Evolutionary conservation across 2,888 invertebrate species (phyloP).

Genomic region (Epinotia brunnichana): DNA sequence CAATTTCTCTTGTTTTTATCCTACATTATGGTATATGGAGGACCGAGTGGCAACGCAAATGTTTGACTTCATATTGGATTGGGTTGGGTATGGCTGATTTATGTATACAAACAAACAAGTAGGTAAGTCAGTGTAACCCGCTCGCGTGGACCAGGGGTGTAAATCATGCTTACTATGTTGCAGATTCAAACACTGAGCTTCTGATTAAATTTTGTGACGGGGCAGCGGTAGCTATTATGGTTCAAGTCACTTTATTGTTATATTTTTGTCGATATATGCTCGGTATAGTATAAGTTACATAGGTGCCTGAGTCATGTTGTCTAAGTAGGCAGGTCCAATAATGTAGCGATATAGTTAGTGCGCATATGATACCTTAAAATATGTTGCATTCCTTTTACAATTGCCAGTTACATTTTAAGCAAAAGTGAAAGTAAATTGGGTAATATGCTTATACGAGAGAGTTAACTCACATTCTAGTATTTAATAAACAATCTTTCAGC

Average conservation of each 20-base stretch:
- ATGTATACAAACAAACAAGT: conserved; percentile 42
- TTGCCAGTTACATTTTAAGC: not conserved
- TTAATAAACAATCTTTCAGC: not conserved
- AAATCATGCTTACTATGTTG: conserved; percentile 34
- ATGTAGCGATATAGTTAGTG: not conserved
- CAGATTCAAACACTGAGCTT: conserved; percentile 11
- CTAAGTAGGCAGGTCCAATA: not conserved
- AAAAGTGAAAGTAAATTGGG: not conserved
- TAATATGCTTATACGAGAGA: not conserved
- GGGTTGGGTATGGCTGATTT: conserved; percentile 57
- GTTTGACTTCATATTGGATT: conserved; percentile 75
- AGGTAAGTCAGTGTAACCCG: conserved; percentile 25
- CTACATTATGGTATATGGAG: conserved; percentile 68
- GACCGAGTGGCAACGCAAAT: conserved; percentile 67
- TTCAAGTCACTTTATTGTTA: not conserved
- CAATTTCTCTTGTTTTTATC: conserved; percentile 78
- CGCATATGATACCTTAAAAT: not conserved
- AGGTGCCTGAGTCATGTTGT: not conserved
- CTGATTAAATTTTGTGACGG: conserved; percentile 23
- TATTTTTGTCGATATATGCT: not conserved
- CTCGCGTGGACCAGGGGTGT: not conserved
- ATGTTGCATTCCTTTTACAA: no score
- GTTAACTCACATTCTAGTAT: not conserved
- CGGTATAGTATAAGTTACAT: no score
- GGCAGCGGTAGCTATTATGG: not conserved